Evolutionary conservation across 2,888 invertebrate species (phyloP).

Genomic region (Hirtodrosophila histrioides): DNA sequence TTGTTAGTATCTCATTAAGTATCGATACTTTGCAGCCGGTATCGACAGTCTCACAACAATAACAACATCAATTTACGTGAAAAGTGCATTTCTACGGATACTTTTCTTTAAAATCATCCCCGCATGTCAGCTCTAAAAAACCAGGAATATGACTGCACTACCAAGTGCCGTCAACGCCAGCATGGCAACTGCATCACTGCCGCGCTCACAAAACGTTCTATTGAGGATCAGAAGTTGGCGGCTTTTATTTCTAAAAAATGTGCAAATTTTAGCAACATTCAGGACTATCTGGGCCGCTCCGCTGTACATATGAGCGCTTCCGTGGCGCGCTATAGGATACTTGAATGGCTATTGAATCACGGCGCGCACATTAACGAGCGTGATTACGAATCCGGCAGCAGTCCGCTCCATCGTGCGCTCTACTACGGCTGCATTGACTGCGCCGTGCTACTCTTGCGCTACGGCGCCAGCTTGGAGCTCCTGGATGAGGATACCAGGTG

Average conservation of each 20-base stretch:
- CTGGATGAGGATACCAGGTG: slow-evolving; percentile 80
- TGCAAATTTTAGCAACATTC: slow-evolving; percentile 86
- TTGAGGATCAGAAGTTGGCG: slow-evolving; percentile 86
- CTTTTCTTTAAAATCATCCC: slow-evolving; percentile 20
- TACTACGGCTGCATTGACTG: slow-evolving; percentile 93
- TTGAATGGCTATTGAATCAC: slow-evolving; percentile 90
- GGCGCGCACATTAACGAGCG: slow-evolving; percentile 81
- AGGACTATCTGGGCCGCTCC: slow-evolving; percentile 89
- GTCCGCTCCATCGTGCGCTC: slow-evolving; percentile 91
- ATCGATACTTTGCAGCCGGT: slow-evolving; percentile 17
- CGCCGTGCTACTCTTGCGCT: slow-evolving; percentile 89
- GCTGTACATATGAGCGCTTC: slow-evolving; percentile 92
- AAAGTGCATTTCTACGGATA: slow-evolving; percentile 33
- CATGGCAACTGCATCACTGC: slow-evolving; percentile 85
- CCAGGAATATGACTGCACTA: slow-evolving; percentile 86
- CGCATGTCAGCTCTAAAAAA: slow-evolving; percentile 69
- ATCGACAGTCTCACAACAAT: not conserved
- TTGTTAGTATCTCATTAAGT: not conserved
- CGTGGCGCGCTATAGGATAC: slow-evolving; percentile 88
- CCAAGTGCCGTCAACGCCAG: slow-evolving; percentile 85
- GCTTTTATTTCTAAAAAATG: slow-evolving; percentile 87
- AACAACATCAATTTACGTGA: slow-evolving; percentile 34
- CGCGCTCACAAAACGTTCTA: slow-evolving; percentile 88
- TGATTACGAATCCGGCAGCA: slow-evolving; percentile 87
- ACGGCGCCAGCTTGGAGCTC: slow-evolving; percentile 85